Conservation (phyloP, 2,113 vertebrate genomes). For the Orycteropus afer region DNA sequence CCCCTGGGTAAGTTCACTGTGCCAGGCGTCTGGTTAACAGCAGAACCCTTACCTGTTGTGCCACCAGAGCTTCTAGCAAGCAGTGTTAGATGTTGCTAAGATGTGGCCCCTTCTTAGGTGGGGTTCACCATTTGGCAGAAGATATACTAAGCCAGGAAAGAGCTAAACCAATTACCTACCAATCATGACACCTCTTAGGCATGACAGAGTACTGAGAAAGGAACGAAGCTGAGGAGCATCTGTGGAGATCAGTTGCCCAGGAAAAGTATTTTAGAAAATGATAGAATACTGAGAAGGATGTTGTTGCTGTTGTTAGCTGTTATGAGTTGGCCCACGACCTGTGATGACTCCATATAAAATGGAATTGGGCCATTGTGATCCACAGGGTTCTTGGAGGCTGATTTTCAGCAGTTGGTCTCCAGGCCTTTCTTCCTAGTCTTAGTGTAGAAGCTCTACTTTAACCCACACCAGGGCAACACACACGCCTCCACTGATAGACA, state of each 20-base stretch:
- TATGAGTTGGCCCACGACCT: too few species aligned
- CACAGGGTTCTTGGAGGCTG: too few species aligned
- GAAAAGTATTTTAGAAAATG: slow-evolving; percentile 12
- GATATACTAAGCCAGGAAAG: neutral
- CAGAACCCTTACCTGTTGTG: neutral
- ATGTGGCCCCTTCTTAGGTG: neutral
- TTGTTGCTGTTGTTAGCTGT: too few species aligned
- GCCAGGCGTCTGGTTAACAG: too few species aligned
- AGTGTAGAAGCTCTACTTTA: too few species aligned
- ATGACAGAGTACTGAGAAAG: neutral
- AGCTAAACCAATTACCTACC: neutral
- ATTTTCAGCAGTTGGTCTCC: too few species aligned
- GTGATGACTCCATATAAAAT: too few species aligned
- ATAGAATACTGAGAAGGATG: neutral
- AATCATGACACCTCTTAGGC: neutral
- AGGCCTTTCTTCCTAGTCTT: too few species aligned
- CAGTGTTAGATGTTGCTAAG: neutral
- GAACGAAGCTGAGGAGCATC: neutral
- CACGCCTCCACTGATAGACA: too few species aligned
- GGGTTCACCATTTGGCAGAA: neutral
- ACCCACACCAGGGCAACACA: too few species aligned
- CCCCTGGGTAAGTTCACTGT: neutral
- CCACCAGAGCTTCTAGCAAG: neutral
- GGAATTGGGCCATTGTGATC: too few species aligned
- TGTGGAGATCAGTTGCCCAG: neutral